These are phyloP conservation scores for Pararge aegeria DNA, from an alignment of 1,140 invertebrate genomes.

Conservation along the genomic window DNA sequence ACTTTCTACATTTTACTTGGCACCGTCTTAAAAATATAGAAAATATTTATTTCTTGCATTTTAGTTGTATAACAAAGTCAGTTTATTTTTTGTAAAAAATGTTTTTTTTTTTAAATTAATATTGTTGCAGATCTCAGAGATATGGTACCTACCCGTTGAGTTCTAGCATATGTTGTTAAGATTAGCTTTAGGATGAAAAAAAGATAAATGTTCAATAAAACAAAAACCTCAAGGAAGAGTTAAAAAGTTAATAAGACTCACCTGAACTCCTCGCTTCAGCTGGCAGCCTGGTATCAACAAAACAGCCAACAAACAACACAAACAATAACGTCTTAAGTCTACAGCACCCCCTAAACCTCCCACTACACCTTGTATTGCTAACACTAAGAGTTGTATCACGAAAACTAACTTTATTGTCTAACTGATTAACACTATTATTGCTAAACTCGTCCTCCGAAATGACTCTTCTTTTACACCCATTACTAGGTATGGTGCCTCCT, in stretches of 20 bases:
- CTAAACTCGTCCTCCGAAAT: conserved; percentile 39
- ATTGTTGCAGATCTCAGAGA: no score
- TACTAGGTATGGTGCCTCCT: conserved; percentile 48
- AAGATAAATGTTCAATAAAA: not conserved
- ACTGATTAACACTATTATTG: conserved; percentile 49
- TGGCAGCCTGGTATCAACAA: conserved; percentile 51
- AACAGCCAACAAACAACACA: conserved; percentile 55
- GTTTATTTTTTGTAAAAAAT: no score
- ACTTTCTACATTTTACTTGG: no score
- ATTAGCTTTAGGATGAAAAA: no score
- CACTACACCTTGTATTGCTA: conserved; percentile 45
- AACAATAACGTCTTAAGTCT: conserved; percentile 63
- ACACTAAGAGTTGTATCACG: conserved; percentile 44
- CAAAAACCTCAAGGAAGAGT: not conserved
- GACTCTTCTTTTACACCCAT: conserved; percentile 31
- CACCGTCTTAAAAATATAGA: no score
- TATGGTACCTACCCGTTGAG: no score
- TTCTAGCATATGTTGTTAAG: no score
- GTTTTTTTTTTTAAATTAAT: no score
- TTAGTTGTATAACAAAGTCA: no score
- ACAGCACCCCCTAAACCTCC: conserved; percentile 46
- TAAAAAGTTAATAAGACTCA: conserved; percentile 31
- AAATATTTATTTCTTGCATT: no score
- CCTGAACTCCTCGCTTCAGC: conserved; percentile 68
- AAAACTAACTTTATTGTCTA: conserved; percentile 50